Conservation (phyloP, 2,797 vertebrate species). For the Vireo griseus region DNA sequence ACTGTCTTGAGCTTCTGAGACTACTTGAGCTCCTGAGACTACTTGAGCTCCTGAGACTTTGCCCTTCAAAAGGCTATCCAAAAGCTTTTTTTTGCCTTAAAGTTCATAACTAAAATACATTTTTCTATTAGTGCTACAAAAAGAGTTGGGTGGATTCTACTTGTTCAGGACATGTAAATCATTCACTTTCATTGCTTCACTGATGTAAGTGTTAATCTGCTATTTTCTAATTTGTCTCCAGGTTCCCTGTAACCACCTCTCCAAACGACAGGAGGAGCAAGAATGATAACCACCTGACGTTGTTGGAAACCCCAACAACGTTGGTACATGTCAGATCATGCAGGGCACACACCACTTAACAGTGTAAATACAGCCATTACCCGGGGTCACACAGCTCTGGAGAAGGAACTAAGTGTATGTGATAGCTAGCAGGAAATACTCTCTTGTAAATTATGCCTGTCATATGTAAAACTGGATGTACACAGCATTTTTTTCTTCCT, state of each 20-base stretch:
- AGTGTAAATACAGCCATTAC: background rate
- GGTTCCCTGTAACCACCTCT: background rate
- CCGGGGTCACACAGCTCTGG: background rate
- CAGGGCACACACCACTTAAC: background rate
- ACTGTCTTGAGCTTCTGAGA: background rate
- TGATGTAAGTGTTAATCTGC: background rate
- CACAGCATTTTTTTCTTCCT: background rate
- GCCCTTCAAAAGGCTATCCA: background rate
- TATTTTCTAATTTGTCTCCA: constrained; percentile 20
- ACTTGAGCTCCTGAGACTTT: background rate
- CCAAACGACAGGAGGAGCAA: background rate
- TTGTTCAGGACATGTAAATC: background rate
- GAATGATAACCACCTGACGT: background rate
- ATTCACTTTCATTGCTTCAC: background rate
- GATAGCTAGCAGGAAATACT: background rate
- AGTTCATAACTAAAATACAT: background rate
- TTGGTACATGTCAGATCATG: background rate
- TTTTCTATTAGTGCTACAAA: background rate
- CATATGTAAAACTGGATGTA: background rate
- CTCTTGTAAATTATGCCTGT: background rate
- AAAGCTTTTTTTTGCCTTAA: background rate
- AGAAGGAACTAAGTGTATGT: background rate
- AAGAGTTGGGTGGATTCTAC: background rate
- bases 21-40: background rate
- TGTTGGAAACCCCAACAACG: background rate